phyloP scores from a whole-genome alignment of 1,140 invertebrate species.

The Trichomalopsis sarcophagae region DNA sequence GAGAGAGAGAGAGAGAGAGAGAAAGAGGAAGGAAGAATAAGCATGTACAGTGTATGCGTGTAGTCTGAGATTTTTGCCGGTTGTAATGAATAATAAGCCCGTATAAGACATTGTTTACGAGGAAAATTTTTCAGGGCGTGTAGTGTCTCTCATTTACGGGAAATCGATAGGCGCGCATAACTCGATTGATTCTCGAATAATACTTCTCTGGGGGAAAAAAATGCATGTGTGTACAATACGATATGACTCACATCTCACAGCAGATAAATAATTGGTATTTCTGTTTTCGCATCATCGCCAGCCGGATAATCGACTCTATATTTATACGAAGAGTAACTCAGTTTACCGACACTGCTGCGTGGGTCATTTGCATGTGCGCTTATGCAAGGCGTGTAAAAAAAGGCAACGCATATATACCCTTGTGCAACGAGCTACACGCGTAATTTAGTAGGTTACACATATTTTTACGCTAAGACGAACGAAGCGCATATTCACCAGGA shows the following conservation, averaged over 20 bases:
- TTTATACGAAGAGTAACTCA: no score
- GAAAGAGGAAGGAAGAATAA: conserved; percentile 17
- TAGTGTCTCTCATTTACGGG: not conserved
- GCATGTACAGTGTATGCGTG: not conserved
- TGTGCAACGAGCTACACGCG: not conserved
- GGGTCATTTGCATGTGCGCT: no score
- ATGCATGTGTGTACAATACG: no score
- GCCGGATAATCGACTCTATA: no score
- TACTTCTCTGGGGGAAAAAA: no score
- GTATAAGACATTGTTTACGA: no score
- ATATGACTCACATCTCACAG: no score
- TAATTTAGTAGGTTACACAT: not conserved
- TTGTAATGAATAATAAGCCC: no score
- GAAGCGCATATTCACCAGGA: not conserved
- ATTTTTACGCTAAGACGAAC: not conserved
- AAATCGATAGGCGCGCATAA: not conserved
- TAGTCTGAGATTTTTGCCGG: not conserved
- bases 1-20: not conserved
- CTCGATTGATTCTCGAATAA: not conserved
- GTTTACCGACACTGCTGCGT: no score
- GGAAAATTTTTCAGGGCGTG: not conserved
- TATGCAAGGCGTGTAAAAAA: not conserved
- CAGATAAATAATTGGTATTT: no score
- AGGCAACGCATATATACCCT: no score
- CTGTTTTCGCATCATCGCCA: no score